Percentiles rank a stretch among this genome's conserved stretches.
Evolutionary conservation across 1,140 invertebrate species (phyloP).

Genomic region (Drosophila tani): DNA sequence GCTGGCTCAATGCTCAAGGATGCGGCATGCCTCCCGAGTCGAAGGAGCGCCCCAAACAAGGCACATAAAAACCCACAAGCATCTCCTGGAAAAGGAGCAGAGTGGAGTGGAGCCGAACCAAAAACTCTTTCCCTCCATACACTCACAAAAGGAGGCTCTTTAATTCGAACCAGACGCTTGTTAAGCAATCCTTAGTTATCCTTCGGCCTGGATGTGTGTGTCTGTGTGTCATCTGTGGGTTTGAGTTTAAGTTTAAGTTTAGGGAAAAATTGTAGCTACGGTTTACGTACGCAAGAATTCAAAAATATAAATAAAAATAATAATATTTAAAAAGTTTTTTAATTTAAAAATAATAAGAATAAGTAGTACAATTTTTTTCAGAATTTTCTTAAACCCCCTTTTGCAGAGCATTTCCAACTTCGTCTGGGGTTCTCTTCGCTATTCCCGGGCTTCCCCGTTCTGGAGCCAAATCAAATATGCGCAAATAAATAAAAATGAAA

Average conservation of each 20-base stretch:
- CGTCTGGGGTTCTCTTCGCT: background rate
- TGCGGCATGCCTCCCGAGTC: constrained; percentile 17
- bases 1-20: constrained; percentile 54
- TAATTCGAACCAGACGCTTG: constrained; percentile 34
- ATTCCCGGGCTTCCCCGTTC: background rate
- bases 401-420: constrained; percentile 8
- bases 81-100: constrained; percentile 33
- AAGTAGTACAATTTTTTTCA: too few species aligned
- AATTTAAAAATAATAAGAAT: too few species aligned
- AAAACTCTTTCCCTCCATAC: constrained; percentile 28
- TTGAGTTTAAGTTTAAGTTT: background rate
- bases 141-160: constrained; percentile 6
- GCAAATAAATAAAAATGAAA: constrained; percentile 83
- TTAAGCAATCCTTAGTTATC: constrained; percentile 21
- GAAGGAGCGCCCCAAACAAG: constrained; percentile 60
- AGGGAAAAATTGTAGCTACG: too few species aligned
- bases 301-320: background rate
- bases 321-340: too few species aligned
- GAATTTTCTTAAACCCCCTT: too few species aligned
- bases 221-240: background rate
- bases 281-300: background rate
- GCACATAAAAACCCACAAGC: constrained; percentile 81
- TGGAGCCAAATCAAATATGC: constrained; percentile 75
- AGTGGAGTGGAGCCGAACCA: constrained; percentile 6
- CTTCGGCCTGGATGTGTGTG: background rate